These are phyloP conservation scores for Popillia japonica DNA, from an alignment of 1,140 invertebrate genomes.

Conservation along the genomic window DNA sequence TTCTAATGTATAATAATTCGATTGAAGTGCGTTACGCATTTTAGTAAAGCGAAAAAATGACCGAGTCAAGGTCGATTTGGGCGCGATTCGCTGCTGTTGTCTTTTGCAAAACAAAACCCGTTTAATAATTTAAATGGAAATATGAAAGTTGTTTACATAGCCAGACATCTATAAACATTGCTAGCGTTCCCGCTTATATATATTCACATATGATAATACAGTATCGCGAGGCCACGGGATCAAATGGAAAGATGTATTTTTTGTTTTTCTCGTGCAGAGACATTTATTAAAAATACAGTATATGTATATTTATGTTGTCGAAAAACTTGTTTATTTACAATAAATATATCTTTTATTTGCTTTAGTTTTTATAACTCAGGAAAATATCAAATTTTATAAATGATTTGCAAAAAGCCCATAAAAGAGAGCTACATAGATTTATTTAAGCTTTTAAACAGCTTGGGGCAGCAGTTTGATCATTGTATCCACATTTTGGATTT, in stretches of 20 bases:
- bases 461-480: no score
- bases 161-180: not conserved
- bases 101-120: not conserved
- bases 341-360: not conserved
- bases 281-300: not conserved
- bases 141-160: conserved; percentile 22
- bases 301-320: not conserved
- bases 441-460: no score
- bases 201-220: not conserved
- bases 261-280: not conserved
- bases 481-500: no score
- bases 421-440: no score
- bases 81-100: not conserved
- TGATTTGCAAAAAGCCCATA: no score
- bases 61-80: not conserved
- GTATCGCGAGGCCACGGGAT: conserved; percentile 12
- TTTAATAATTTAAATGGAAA: not conserved
- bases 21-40: conserved; percentile 6
- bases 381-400: not conserved
- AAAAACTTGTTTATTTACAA: not conserved
- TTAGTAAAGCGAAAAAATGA: not conserved
- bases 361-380: not conserved
- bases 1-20: not conserved
- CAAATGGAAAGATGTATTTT: not conserved
- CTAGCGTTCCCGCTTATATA: not conserved